Percentiles rank a stretch among this genome's conserved stretches.
These are phyloP conservation scores for Microcebus lehilahytsara DNA, from an alignment of 2,113 vertebrate genomes.

Conservation along the genomic window DNA sequence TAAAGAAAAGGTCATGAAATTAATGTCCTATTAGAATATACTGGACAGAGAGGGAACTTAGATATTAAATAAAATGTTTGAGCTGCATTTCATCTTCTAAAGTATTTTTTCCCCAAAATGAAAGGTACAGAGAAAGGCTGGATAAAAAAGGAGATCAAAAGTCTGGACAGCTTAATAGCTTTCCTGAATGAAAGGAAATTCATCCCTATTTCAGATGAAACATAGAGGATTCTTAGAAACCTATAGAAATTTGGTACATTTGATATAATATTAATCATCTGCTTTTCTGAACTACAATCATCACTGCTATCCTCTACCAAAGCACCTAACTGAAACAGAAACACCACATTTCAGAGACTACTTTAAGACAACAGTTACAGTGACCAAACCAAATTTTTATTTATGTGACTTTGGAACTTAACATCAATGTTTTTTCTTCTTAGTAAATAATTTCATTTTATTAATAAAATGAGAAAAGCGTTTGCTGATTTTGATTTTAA, in stretches of 20 bases:
- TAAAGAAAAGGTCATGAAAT: background rate
- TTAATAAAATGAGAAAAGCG: background rate
- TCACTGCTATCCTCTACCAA: background rate
- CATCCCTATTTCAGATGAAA: background rate
- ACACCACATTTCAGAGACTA: background rate
- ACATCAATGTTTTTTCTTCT: background rate
- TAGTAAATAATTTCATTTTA: slow-evolving; percentile 28
- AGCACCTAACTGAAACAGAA: background rate
- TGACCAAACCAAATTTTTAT: background rate
- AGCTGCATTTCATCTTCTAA: background rate
- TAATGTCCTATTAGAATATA: background rate
- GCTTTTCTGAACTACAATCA: background rate
- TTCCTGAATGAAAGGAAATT: background rate
- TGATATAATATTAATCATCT: background rate
- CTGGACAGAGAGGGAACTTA: background rate
- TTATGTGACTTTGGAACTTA: background rate
- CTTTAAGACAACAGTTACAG: background rate
- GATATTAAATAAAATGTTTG: background rate
- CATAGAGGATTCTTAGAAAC: background rate
- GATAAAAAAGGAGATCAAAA: background rate
- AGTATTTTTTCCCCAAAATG: background rate
- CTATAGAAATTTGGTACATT: background rate
- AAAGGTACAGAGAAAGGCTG: background rate
- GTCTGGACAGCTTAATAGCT: background rate
- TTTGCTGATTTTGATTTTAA: background rate